phyloP scores from a whole-genome alignment of 2,113 vertebrate species.

The Propithecus coquereli region DNA sequence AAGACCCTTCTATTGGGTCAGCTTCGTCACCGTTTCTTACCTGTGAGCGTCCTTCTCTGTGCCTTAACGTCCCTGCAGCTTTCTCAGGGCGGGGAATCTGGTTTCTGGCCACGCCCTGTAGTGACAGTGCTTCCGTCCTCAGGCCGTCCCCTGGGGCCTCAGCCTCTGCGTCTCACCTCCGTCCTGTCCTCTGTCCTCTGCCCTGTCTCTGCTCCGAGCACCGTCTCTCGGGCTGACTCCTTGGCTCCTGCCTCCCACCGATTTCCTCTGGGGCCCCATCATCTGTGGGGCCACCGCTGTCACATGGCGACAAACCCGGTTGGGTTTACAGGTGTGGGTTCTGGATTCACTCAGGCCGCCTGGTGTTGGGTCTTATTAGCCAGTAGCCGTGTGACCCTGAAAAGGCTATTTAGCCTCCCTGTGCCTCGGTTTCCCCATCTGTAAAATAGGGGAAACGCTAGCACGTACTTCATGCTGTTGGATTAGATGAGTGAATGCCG shows the following conservation, averaged over 20 bases:
- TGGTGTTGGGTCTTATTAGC: neutral
- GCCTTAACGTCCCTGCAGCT: neutral
- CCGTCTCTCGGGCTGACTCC: too few relatives aligned
- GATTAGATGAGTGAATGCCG: neutral
- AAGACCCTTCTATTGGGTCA: neutral
- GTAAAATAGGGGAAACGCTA: neutral
- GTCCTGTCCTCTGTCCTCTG: neutral
- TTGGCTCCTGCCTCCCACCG: too few relatives aligned
- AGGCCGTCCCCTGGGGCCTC: too few relatives aligned
- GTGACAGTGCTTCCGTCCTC: accelerated
- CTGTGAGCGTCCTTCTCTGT: neutral
- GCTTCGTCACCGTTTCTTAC: neutral
- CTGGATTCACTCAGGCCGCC: neutral
- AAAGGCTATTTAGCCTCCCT: accelerated
- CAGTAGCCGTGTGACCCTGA: neutral
- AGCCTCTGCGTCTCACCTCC: neutral
- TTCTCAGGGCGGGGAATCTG: neutral
- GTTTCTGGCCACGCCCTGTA: neutral
- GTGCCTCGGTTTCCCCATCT: neutral
- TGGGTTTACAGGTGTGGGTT: too few relatives aligned
- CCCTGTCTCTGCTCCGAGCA: too few relatives aligned
- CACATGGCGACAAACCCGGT: accelerated
- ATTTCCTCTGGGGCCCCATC: too few relatives aligned
- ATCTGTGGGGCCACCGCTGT: too few relatives aligned
- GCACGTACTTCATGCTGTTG: too few relatives aligned